Evolutionary conservation across 2,888 invertebrate genomes (phyloP), one percentile per base, ranked within the genome.

Genomic region (Nomada flava): DNA sequence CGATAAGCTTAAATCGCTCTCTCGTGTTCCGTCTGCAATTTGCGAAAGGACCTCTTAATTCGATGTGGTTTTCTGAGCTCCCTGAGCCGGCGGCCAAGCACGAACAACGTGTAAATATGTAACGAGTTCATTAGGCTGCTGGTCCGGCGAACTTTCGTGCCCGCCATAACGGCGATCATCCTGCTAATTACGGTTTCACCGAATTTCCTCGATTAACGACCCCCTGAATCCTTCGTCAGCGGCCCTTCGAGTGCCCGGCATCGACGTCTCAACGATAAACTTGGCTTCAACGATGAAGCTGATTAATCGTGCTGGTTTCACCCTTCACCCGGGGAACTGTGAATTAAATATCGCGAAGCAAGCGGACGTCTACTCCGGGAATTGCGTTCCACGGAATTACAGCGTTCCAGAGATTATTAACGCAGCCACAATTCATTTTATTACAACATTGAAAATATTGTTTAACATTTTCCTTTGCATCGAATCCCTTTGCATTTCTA

Each of bases 21-120:
- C 88, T 84, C 86, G 88, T 84, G 87, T 88, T 83, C 81, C 84
- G 84, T 88, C 86, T 79, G 84, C 84, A 87, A 87, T 87, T 87
- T 87, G 71, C 80, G 81, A 84, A 83, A 86, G 86, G 84, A 87
- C 88, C 86, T 87, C 86, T 87, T 86, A 87, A 87, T 88, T 88
- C 82, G 82, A 86, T 81, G 88, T 81, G 84, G 87, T 88, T 87
- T 85, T 87, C 83, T 83, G 86, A 74, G 73, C 86, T 68, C 59
- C 70, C 64, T 71, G 72, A 59, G 70, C 50, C 76, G 47, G 36
- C 82, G 64, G 80, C 70, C 85, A 80, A 69, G 83, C 89, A 88
- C 87, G 88, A 88, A 88, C 83, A 85, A 87, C 88, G 86, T 85
- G 86, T 89, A 89, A 89, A 89, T 89, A 89, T 89, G 86, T 89